Conservation (phyloP, 2,797 vertebrate genomes). For the Synanceia verrucosa region DNA sequence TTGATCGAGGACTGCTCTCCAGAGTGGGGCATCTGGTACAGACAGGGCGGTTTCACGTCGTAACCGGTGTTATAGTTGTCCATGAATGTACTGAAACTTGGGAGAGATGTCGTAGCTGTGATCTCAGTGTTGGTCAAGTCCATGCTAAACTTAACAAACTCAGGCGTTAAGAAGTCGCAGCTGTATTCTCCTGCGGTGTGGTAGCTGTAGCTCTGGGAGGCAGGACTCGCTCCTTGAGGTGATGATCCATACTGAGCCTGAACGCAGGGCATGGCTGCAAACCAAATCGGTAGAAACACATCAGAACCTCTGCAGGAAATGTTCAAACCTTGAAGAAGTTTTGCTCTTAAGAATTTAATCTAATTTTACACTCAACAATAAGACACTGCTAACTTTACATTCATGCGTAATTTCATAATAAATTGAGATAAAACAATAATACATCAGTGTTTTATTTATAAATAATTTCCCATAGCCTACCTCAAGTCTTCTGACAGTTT, state of each 20-base stretch:
- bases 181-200: conserved; percentile 96
- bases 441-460: neutral
- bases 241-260: conserved; percentile 99
- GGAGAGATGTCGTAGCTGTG: conserved; percentile 96
- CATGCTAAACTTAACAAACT: conserved; percentile 99
- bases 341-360: neutral
- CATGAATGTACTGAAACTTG: conserved; percentile 90
- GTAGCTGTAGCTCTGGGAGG: conserved; percentile 98
- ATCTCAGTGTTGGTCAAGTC: conserved; percentile 99
- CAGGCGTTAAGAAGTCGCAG: conserved; percentile 99
- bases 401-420: neutral
- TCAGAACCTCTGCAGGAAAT: conserved; percentile 28
- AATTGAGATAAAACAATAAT: neutral
- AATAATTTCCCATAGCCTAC: conserved; percentile 71
- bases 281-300: conserved; percentile 70
- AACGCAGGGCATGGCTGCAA: conserved; percentile 99
- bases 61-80: conserved; percentile 96
- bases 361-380: neutral
- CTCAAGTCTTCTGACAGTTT: conserved; percentile 90
- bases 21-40: conserved; percentile 98
- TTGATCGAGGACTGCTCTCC: conserved; percentile 97
- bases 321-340: neutral
- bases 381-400: neutral
- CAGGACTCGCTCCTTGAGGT: conserved; percentile 99
- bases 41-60: conserved; percentile 99